Base-by-base conservation (phyloP, 92 coral and sea anemone species). In the Bergia puertoricense region DNA sequence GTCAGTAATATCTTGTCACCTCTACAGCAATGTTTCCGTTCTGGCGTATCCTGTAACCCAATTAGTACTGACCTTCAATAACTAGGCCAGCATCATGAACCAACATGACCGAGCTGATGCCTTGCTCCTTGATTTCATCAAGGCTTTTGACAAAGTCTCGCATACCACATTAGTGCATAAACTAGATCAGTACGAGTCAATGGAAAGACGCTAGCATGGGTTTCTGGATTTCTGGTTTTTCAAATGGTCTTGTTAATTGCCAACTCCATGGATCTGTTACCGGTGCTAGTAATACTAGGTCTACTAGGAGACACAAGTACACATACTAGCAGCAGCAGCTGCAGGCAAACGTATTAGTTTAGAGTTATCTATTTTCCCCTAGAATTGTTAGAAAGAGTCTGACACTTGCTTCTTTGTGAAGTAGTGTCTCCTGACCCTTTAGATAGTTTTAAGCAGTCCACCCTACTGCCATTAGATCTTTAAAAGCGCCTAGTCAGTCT, bases 111-210 rank as follows among this genome's bases (percentile, higher is more conserved):
- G 75, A 86, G 89, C 75, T 30, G 89, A 86, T 39, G 81, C 83
- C 82, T 13, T 86, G 81, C 74, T 86, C 44, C 62, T 86, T 44
- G 89, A 85, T 39, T 85, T 85, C 43, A n/a, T 66, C 76, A 74
- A 85, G 82, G 89, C 89, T 43, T 86, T 86, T 45, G 88, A 85
- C 88, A 85, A 85, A 85, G 88, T 85, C 51, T 85, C 88, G 5
- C 88, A 85, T 85, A 59, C 88, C n/a, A 85, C 69, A 74, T 74
- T 85, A 72, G 54, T 85, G 41, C 65, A 65, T 6, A 72, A 85
- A 74, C 82, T 85, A 42, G 78, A 68, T 42, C 73, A 76, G 23
- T 85, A 85, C 71, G 88, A 11, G 73, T 85, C 73, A 40, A 41
- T 20, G 81, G 88, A 23, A 85, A 71, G 75, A 85, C 88, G 41